Percentiles rank a stretch among this genome's conserved stretches.
Conservation (phyloP, 2,888 invertebrate species). For the Oxycera nigricornis region DNA sequence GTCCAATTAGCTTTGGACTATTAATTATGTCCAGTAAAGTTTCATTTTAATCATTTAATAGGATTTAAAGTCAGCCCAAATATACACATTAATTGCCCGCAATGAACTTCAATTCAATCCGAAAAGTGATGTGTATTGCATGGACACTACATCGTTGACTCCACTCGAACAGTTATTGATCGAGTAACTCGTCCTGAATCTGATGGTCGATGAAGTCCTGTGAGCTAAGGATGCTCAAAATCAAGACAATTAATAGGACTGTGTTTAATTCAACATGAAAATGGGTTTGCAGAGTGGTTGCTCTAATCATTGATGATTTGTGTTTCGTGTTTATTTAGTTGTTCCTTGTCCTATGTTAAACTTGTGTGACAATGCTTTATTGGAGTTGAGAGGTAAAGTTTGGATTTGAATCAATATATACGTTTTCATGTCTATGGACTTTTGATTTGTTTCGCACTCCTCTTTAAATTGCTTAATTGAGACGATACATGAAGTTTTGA, state of each 20-base stretch:
- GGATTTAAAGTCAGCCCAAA: too few relatives aligned
- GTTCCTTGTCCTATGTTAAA: background rate
- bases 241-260: conserved; percentile 6
- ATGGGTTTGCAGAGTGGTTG: background rate
- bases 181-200: background rate
- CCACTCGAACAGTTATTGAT: background rate
- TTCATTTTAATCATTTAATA: too few relatives aligned
- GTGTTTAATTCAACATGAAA: conserved; percentile 5
- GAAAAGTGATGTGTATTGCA: background rate
- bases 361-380: background rate
- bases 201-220: background rate
- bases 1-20: too few relatives aligned
- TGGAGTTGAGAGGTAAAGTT: background rate
- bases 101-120: background rate
- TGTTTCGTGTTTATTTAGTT: background rate
- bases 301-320: conserved; percentile 1
- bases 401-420: too few relatives aligned
- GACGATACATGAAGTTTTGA: too few relatives aligned
- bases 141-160: background rate
- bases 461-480: too few relatives aligned
- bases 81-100: too few relatives aligned
- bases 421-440: too few relatives aligned
- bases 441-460: too few relatives aligned
- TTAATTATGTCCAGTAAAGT: too few relatives aligned
- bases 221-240: background rate